A percentile compares a stretch with the other conserved stretches of the same genome.
phyloP scores from a whole-genome alignment of 2,888 invertebrate species.

The Notodonta ziczac region DNA sequence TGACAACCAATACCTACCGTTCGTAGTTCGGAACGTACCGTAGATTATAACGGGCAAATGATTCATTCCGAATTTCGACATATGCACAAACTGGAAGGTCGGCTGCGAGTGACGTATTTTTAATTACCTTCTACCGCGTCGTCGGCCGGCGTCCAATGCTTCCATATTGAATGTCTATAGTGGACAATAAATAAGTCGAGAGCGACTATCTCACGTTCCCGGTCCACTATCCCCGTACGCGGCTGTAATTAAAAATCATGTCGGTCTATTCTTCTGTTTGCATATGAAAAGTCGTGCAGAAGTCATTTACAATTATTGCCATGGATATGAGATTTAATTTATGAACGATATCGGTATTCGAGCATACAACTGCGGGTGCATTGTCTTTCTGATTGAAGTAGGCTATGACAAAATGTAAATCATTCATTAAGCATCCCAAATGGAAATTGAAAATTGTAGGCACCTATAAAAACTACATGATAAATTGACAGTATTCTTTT shows the following conservation, averaged over 20 bases:
- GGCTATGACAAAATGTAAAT: no score
- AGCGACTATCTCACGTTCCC: slow-evolving; percentile 46
- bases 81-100: slow-evolving; percentile 80
- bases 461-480: no score
- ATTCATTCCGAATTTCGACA: slow-evolving; percentile 81
- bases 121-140: slow-evolving; percentile 80
- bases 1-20: slow-evolving; percentile 36
- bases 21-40: slow-evolving; percentile 45
- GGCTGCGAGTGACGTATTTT: slow-evolving; percentile 83
- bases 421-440: background rate
- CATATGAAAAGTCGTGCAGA: slow-evolving; percentile 1
- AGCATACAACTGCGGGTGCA: no score
- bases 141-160: slow-evolving; percentile 48
- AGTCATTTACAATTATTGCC: background rate
- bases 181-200: slow-evolving; percentile 73
- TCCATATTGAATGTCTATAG: slow-evolving; percentile 77
- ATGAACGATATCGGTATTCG: background rate
- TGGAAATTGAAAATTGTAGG: no score
- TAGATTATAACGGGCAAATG: slow-evolving; percentile 76
- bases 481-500: no score
- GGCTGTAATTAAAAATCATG: slow-evolving; percentile 53
- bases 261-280: slow-evolving; percentile 28
- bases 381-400: background rate
- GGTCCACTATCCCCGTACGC: slow-evolving; percentile 45
- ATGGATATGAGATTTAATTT: background rate